phyloP scores from a whole-genome alignment of 2,113 vertebrate species.

The Lates calcarifer region DNA sequence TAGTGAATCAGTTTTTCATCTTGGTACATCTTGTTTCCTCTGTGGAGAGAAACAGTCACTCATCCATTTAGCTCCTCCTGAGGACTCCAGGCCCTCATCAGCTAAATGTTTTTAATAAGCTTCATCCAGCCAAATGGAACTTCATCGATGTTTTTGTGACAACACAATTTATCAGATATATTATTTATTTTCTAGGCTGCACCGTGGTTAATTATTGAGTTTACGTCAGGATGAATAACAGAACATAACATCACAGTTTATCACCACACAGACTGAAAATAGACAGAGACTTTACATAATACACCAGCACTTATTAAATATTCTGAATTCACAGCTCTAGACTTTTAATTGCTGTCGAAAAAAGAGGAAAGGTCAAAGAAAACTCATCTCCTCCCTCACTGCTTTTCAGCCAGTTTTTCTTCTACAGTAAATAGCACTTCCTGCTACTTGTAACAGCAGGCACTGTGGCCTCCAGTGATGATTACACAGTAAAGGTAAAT shows the following conservation, averaged over 20 bases:
- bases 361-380: not conserved
- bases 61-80: slow-evolving; percentile 31
- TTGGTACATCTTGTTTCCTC: not conserved
- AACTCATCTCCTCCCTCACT: not conserved
- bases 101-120: slow-evolving; percentile 57
- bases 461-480: not conserved
- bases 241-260: slow-evolving; percentile 31
- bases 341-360: not conserved
- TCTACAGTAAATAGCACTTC: not conserved
- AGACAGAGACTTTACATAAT: slow-evolving; percentile 8
- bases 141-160: slow-evolving; percentile 33
- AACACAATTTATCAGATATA: slow-evolving; percentile 28
- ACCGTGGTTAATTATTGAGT: slow-evolving; percentile 62
- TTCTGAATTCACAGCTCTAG: not conserved
- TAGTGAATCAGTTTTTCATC: not conserved
- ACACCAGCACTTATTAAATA: not conserved
- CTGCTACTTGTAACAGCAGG: not conserved
- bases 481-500: not conserved
- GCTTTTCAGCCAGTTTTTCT: not conserved
- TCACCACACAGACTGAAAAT: slow-evolving; percentile 9
- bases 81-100: slow-evolving; percentile 30
- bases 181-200: slow-evolving; percentile 12
- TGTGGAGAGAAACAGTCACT: slow-evolving; percentile 16
- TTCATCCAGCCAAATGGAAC: slow-evolving; percentile 39
- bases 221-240: slow-evolving; percentile 52